Conservation (phyloP, 2,797 vertebrate species). For the Labroides dimidiatus region DNA sequence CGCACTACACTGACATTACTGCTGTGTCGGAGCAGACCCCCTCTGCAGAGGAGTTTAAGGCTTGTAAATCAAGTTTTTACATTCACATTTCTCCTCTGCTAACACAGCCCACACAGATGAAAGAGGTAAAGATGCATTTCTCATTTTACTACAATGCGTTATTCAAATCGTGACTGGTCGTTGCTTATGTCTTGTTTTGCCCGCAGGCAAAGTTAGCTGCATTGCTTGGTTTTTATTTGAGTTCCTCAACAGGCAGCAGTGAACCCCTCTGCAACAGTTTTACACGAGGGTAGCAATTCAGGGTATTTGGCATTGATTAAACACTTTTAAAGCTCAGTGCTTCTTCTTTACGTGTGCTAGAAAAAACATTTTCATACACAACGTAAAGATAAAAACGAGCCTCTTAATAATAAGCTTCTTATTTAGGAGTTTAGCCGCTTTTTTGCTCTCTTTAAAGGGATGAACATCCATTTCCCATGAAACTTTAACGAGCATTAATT, state of each 20-base stretch:
- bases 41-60: conserved; percentile 63
- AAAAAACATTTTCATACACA: background rate
- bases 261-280: conserved; percentile 22
- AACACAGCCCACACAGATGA: conserved; percentile 45
- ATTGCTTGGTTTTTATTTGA: conserved; percentile 30
- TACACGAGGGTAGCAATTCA: background rate
- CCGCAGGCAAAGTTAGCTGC: conserved; percentile 60
- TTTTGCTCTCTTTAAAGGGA: background rate
- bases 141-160: background rate
- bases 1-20: conserved; percentile 68
- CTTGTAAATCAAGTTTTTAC: conserved; percentile 55
- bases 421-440: background rate
- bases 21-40: conserved; percentile 60
- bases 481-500: conserved; percentile 11
- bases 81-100: conserved; percentile 13
- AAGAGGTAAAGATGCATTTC: conserved; percentile 57
- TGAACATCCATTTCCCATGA: conserved; percentile 5
- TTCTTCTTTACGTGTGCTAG: background rate
- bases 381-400: background rate
- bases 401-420: background rate
- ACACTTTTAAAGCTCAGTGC: background rate
- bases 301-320: background rate
- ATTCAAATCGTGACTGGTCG: conserved; percentile 8
- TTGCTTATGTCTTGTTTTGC: conserved; percentile 12
- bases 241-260: conserved; percentile 57